phyloP scores from a whole-genome alignment of 1,140 invertebrate species.

The Hypsibius dujardini region DNA sequence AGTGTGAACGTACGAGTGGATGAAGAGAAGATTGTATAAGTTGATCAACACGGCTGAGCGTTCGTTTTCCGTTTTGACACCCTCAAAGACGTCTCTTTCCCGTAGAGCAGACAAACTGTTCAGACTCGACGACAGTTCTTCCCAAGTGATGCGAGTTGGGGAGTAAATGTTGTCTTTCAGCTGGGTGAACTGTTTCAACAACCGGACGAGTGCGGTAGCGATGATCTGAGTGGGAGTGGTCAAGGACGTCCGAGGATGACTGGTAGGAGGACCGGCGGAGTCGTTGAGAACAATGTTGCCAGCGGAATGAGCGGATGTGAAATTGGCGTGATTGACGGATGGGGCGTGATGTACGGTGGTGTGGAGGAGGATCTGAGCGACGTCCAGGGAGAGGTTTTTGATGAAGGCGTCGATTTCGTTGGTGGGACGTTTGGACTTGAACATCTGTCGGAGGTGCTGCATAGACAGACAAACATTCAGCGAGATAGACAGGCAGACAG shows the following conservation, averaged over 20 bases:
- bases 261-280: too few relatives aligned
- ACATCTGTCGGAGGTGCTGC: not conserved
- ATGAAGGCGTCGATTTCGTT: not conserved
- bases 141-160: not conserved
- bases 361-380: not conserved
- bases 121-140: not conserved
- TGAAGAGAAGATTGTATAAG: constrained; percentile 4
- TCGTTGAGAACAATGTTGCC: too few relatives aligned
- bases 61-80: not conserved
- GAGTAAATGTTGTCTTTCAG: not conserved
- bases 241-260: not conserved
- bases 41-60: not conserved
- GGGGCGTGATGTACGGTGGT: too few relatives aligned
- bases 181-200: not conserved
- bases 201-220: not conserved
- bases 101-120: not conserved
- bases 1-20: not conserved
- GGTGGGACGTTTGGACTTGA: not conserved
- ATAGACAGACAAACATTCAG: not conserved
- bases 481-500: too few relatives aligned
- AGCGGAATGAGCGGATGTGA: too few relatives aligned
- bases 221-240: not conserved
- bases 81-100: not conserved
- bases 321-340: too few relatives aligned
- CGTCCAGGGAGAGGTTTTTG: not conserved